Conservation (phyloP, 2,113 vertebrate genomes). For the Trogon melanurus region DNA sequence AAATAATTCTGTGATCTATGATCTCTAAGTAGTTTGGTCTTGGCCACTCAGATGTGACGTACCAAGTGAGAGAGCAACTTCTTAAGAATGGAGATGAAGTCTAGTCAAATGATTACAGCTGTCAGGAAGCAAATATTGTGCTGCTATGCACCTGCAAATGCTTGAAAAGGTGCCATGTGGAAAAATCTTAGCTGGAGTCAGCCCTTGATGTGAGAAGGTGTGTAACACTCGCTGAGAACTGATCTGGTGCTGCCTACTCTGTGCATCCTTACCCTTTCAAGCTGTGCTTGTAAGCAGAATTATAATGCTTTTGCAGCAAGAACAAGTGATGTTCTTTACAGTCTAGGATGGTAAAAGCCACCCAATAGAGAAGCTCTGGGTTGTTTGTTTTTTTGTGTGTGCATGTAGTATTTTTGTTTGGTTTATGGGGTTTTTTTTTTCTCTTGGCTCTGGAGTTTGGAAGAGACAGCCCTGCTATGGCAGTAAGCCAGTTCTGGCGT, state of each 20-base stretch:
- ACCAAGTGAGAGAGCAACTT: background rate
- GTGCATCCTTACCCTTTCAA: background rate
- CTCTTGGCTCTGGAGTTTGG: background rate
- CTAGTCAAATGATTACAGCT: background rate
- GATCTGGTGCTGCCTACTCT: background rate
- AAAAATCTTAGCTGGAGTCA: background rate
- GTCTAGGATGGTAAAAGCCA: background rate
- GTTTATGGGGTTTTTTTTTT: background rate
- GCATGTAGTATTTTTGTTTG: too few species aligned
- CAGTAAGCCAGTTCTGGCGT: background rate
- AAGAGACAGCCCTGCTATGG: background rate
- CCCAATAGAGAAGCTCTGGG: background rate
- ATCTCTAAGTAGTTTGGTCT: background rate
- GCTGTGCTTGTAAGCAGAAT: background rate
- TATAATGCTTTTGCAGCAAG: background rate
- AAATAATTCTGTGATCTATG: background rate
- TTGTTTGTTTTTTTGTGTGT: background rate
- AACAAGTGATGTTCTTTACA: background rate
- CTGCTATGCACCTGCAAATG: background rate
- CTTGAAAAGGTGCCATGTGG: background rate
- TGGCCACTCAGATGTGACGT: background rate
- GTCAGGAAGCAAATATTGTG: background rate
- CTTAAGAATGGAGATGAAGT: background rate
- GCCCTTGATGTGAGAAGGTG: background rate
- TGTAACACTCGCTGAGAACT: background rate